Conservation (phyloP, 2,797 vertebrate species). For the Apogon hyalosoma region DNA sequence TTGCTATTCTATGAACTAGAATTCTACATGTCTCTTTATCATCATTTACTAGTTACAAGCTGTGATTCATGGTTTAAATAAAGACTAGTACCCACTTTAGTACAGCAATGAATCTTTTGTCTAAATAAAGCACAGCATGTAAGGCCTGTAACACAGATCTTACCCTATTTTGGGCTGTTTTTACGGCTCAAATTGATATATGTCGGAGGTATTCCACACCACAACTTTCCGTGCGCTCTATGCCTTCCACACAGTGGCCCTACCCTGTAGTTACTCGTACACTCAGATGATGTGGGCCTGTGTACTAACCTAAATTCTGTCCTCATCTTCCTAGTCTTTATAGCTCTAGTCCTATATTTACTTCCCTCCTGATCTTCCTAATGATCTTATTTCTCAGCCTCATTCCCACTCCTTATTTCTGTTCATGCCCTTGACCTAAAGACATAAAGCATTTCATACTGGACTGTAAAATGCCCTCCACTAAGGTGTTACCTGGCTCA, state of each 20-base stretch:
- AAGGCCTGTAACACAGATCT: too few relatives aligned
- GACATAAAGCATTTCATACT: slow-evolving; percentile 10
- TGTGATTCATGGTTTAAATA: too few relatives aligned
- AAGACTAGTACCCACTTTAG: too few relatives aligned
- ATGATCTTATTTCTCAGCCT: slow-evolving; percentile 30
- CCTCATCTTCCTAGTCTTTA: slow-evolving; percentile 21
- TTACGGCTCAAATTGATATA: too few relatives aligned
- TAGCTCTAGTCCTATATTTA: slow-evolving; percentile 4
- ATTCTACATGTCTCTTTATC: neutral
- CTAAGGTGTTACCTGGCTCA: slow-evolving; percentile 7
- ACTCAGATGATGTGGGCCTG: neutral
- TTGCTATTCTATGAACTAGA: slow-evolving; percentile 7
- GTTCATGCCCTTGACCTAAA: slow-evolving; percentile 16
- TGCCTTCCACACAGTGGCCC: neutral
- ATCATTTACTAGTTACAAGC: too few relatives aligned
- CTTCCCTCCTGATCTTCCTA: slow-evolving; percentile 30
- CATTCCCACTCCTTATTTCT: slow-evolving; percentile 15
- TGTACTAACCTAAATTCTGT: slow-evolving; percentile 20
- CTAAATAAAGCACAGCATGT: too few relatives aligned
- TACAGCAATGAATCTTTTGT: too few relatives aligned
- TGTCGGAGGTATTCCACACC: too few relatives aligned
- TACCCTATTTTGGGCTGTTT: too few relatives aligned
- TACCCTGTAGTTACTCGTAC: neutral
- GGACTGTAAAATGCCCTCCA: slow-evolving; percentile 14
- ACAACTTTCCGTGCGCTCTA: neutral